Evolutionary conservation across 2,113 vertebrate genomes (phyloP), one percentile per base, ranked within the genome.

Genomic region (Serinus canaria): DNA sequence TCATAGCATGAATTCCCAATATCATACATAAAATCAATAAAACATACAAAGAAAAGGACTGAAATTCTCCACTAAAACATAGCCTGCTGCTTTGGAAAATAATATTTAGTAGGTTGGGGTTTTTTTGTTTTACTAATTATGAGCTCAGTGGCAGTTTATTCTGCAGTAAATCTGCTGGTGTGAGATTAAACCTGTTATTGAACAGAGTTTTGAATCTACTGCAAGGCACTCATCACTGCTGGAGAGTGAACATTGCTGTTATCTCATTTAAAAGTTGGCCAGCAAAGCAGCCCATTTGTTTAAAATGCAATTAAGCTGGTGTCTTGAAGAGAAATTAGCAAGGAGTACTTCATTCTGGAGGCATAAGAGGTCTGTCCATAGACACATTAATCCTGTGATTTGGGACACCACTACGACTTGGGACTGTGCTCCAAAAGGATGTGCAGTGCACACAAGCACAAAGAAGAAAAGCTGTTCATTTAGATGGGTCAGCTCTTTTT

Each of bases 21-120:
- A 99, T 99, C 98, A 98, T 98, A 99, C 98, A 98, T 98, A 98
- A 98, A 99, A 99, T 99, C 99, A 99, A 99, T 99, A 99, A 98
- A 97, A 97, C 96, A 97, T 98, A 98, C 97, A 96, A 98, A 98
- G 98, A 98, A 98, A 96, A 97, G 96, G 92, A 97, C 98, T 98
- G 98, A 98, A 98, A 98, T 98, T 98, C 99, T 99, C 98, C 98
- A 98, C 98, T 98, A 98, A 98, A 98, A 98, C 98, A 98, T 97
- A 98, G 98, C 98, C 98, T 98, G 98, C 98, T 98, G 98, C 98
- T 99, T 98, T 98, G 98, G 98, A 99, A 98, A 99, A 98, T 98
- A 98, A 98, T 98, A 98, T 99, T 98, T 98, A 98, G 98, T 96
- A 97, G 97, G 97, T 96, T 97, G 96, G 84, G 88, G 94, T 97